phyloP scores from a whole-genome alignment of 2,113 vertebrate species.

The Gymnobelideus leadbeateri region DNA sequence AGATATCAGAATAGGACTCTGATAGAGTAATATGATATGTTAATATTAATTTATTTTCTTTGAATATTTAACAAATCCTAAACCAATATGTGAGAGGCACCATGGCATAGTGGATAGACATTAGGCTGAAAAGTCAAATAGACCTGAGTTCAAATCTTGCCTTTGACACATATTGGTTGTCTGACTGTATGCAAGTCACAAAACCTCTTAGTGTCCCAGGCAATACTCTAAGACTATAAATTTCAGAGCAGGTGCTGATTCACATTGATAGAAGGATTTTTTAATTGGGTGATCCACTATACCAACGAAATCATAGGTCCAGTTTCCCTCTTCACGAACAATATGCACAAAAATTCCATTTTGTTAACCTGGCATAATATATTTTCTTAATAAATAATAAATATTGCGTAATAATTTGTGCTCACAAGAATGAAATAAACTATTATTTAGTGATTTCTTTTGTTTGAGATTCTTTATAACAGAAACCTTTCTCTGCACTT shows the following conservation, averaged over 20 bases:
- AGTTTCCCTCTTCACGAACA: background rate
- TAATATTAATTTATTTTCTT: too few relatives aligned
- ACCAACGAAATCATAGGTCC: background rate
- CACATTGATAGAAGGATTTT: background rate
- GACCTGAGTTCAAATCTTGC: too few relatives aligned
- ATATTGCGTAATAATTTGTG: background rate
- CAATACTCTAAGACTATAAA: background rate
- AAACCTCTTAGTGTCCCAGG: background rate
- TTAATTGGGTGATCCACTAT: background rate
- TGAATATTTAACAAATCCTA: too few relatives aligned
- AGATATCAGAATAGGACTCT: too few relatives aligned
- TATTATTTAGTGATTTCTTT: background rate
- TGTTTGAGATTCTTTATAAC: background rate
- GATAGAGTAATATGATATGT: too few relatives aligned
- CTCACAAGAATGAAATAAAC: background rate
- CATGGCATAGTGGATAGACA: too few relatives aligned
- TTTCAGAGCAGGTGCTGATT: background rate
- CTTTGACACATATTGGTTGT: background rate
- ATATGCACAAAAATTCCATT: background rate
- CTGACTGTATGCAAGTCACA: background rate
- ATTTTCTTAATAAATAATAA: background rate
- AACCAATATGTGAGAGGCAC: too few relatives aligned
- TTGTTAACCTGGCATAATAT: background rate
- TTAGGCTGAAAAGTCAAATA: too few relatives aligned
- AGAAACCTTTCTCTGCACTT: too few relatives aligned